Percentiles rank a stretch among this genome's conserved stretches.
phyloP scores from a whole-genome alignment of 2,888 invertebrate genomes.

The Epinotia demarniana region DNA sequence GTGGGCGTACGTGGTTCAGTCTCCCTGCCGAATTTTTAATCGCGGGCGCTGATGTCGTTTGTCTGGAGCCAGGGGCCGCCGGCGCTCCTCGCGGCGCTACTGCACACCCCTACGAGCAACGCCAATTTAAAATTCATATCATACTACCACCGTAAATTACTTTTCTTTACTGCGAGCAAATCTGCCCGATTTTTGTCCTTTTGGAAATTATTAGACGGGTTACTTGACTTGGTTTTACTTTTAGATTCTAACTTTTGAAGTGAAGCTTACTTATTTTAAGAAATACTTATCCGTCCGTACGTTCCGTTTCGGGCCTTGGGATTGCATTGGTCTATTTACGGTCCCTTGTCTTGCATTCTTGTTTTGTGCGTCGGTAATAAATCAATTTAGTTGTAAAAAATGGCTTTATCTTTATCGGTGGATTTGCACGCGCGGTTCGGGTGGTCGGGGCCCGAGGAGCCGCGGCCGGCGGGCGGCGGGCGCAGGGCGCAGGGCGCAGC shows the following conservation, averaged over 20 bases:
- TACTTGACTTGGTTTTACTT: neutral
- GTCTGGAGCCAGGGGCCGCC: slow-evolving; percentile 49
- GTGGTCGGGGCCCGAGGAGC: slow-evolving; percentile 63
- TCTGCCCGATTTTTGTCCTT: slow-evolving; percentile 28
- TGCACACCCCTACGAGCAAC: slow-evolving; percentile 50
- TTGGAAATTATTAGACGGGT: slow-evolving; percentile 4
- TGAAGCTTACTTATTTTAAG: neutral
- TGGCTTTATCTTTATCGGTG: slow-evolving; percentile 69
- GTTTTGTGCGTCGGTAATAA: slow-evolving; percentile 59
- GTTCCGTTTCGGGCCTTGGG: neutral
- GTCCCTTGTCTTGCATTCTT: neutral
- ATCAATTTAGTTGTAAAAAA: slow-evolving; percentile 67
- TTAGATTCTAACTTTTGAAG: neutral
- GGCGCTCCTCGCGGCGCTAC: slow-evolving; percentile 43
- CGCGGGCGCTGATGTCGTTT: slow-evolving; percentile 62
- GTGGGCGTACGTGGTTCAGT: slow-evolving; percentile 49
- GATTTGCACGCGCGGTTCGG: slow-evolving; percentile 62
- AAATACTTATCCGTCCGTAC: no score
- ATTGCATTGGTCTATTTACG: neutral
- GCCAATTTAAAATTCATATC: slow-evolving; percentile 68
- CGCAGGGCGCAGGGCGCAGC: slow-evolving; percentile 48
- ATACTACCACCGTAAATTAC: slow-evolving; percentile 60
- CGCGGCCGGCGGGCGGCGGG: slow-evolving; percentile 61
- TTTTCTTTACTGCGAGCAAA: slow-evolving; percentile 53
- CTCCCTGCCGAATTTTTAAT: slow-evolving; percentile 69